Base-by-base conservation (phyloP, 1,140 invertebrate species). In the Pemphigus obesinymphae region DNA sequence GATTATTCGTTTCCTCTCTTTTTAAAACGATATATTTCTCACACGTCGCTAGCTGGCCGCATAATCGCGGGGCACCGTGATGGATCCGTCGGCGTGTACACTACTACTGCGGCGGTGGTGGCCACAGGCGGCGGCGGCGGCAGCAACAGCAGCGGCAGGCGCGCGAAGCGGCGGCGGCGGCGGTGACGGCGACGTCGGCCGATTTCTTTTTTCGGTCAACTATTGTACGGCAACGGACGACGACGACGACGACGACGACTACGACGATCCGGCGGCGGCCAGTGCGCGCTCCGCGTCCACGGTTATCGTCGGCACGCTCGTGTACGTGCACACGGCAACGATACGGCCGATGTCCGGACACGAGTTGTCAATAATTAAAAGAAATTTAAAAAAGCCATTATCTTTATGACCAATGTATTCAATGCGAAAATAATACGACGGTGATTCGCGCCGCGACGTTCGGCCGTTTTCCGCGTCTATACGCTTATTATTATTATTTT, bases 171-270 rank as follows among this genome's bases (percentile, higher is more conserved):
- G 34, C 63, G 31, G 20, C 34, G 31, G 20, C 37, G 37, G 23
- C 40, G 37, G 68, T 13, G 20, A 34, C 37, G 40, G 63, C 68
- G 68, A 45, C 68, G 37, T 43, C 68, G 37, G 68, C 43, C 68
- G 68, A 70, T 70, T 70, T 70, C 68, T 70, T 70, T 70, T 70
- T 70, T 70, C 68, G 68, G 68, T 45, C 68, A 23, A 45, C 68
- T 70, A 70, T 70, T 70, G 68, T 70, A 70, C 63, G 34, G 34
- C 1, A 23, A 40, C 68, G 68, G 68, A 40, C 13, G 66, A 66
- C 17, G 31, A 66, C 26, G 58, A 61, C 26, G 58, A 53, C 20
- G 17, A 53, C n/a, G 45, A 58, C 53, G 53, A 26, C 26, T n/a
- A 63, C 31, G 58, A 63, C 15, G 48, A 50, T 58, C 10, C 53